Evolutionary conservation across 2,113 vertebrate species (phyloP).

Genomic region (human (Homo sapiens)): GRCh38 chr4:135255501-135256000

Average conservation of each 20-base stretch:
- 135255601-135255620: not conserved
- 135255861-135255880: rapidly evolving
- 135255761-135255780: not conserved
- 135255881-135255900: not conserved
- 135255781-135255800: not conserved
- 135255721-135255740: not conserved
- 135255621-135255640: no score
- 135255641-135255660: no score
- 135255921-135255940: not conserved
- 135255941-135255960: rapidly evolving
- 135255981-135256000: not conserved
- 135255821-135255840: not conserved
- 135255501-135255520: not conserved
- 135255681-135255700: not conserved
- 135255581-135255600: not conserved
- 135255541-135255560: not conserved
- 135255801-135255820: not conserved
- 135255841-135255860: not conserved
- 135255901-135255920: not conserved
- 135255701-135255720: not conserved
- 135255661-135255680: not conserved
- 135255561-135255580: not conserved
- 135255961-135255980: not conserved
- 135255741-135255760: not conserved
- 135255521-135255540: not conserved